Evolutionary conservation across 2,797 vertebrate genomes (phyloP), one percentile per base, ranked within the genome.

Genomic region (Ara ararauna): DNA sequence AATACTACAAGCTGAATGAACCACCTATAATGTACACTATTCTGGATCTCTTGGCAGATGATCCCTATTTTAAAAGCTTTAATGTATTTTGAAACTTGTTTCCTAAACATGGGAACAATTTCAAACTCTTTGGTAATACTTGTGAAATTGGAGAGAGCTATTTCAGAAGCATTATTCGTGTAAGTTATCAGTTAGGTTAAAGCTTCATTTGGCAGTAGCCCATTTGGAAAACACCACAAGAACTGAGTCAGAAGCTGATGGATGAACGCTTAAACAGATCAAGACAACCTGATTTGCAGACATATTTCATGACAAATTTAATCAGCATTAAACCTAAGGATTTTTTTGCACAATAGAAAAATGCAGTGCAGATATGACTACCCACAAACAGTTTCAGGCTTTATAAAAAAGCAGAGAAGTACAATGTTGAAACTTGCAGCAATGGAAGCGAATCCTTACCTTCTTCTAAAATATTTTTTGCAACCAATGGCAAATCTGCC

Each of bases 301-400:
- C 62, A 5, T 42, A 90, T 68, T 90, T 95, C 64, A 93, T 64
- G 4, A 96, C 50, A 88, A 91, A 94, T 40, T 86, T 84, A 66
- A 86, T 92, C 76, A 86, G 58, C 82, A 91, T 5, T 71, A 61
- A 83, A 90, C 44, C 27, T 82, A 58, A 95, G 84, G 38, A 68
- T 51, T 75, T 90, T 95, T 96, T 74, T 90, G 34, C 74, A 94
- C 64, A 78, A 71, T n/a, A 87, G 62, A 81, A 91, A 87, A 91
- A 81, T 9, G 26, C 44, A 77, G 47, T 8, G 36, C 38, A 92
- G 44, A 36, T 62, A 74, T 7, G 13, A 76, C 45, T 70, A 90
- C 10, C 42, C 76, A 64, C 14, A 30, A 76, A 83, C n/a, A 51
- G 51, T 50, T 84, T 58, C 71, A 81, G 54, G 50, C 27, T 74